A percentile compares a stretch with the other conserved stretches of the same genome.
phyloP scores from a whole-genome alignment of 2,888 invertebrate genomes.

The Deladenus siricidicola region DNA sequence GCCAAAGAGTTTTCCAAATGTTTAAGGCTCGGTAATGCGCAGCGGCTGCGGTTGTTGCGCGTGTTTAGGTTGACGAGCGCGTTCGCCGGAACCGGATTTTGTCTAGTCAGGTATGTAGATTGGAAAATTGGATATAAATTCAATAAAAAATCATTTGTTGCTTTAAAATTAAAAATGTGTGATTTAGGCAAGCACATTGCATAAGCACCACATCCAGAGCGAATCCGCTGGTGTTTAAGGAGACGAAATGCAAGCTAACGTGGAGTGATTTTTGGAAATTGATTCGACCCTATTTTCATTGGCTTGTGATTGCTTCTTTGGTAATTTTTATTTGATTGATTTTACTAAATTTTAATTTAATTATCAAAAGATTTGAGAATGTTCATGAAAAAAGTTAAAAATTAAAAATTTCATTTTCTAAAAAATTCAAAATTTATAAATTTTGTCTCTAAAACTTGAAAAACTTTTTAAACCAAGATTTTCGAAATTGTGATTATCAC shows the following conservation, averaged over 20 bases:
- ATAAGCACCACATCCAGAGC: slow-evolving; percentile 2
- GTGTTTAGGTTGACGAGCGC: background rate
- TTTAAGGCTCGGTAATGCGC: background rate
- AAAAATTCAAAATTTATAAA: too few species aligned
- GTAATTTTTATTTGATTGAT: too few species aligned
- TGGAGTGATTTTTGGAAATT: slow-evolving; percentile 37
- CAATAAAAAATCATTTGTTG: too few species aligned
- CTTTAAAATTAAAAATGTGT: too few species aligned
- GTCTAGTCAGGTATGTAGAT: slow-evolving; percentile 1
- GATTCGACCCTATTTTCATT: slow-evolving; percentile 40
- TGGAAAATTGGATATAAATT: background rate
- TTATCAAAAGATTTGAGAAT: too few species aligned
- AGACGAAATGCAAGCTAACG: slow-evolving; percentile 7
- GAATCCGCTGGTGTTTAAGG: background rate
- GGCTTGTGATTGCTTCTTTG: slow-evolving; percentile 41
- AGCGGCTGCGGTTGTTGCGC: background rate
- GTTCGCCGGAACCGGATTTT: background rate
- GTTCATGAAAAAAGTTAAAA: too few species aligned
- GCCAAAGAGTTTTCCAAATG: background rate
- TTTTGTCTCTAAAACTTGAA: too few species aligned
- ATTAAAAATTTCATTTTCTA: too few species aligned
- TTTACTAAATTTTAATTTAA: too few species aligned
- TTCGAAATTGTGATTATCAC: slow-evolving; percentile 1
- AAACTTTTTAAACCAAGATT: too few species aligned
- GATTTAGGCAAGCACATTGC: slow-evolving; percentile 13